Percentiles rank a stretch among this genome's conserved stretches.
These are phyloP conservation scores for Copsychus sechellarum DNA, from an alignment of 2,113 vertebrate genomes.

Conservation along the genomic window DNA sequence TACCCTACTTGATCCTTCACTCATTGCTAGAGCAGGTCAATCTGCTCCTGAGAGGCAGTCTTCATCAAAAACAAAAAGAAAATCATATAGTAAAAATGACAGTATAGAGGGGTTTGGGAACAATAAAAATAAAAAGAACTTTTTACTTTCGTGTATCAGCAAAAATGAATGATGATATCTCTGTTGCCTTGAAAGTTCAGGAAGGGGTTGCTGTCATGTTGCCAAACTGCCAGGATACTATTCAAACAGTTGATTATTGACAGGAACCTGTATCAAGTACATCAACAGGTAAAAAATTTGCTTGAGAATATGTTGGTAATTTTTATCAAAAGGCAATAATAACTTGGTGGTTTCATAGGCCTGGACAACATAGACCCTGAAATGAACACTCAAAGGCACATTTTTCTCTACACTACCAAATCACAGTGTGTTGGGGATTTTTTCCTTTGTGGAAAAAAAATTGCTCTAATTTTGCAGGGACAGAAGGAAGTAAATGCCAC, in stretches of 20 bases:
- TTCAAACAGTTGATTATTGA: neutral
- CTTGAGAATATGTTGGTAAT: neutral
- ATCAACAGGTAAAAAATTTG: neutral
- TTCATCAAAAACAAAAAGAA: neutral
- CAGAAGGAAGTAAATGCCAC: neutral
- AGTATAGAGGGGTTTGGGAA: neutral
- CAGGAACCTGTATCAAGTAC: neutral
- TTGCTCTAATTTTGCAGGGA: neutral
- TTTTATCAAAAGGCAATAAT: neutral
- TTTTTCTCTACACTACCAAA: neutral
- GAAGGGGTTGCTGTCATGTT: neutral
- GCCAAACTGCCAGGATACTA: neutral
- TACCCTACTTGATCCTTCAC: neutral
- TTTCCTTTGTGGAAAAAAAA: neutral
- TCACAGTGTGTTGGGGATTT: neutral
- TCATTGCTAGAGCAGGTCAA: neutral
- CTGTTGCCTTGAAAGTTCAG: neutral
- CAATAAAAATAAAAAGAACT: neutral
- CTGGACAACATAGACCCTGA: neutral
- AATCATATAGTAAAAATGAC: neutral
- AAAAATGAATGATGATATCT: neutral
- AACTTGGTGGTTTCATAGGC: neutral
- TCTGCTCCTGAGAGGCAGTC: neutral
- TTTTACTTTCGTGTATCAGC: neutral
- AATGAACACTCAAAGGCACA: neutral